Conservation (phyloP, 1,140 invertebrate genomes). For the Antheraea pernyi region DNA sequence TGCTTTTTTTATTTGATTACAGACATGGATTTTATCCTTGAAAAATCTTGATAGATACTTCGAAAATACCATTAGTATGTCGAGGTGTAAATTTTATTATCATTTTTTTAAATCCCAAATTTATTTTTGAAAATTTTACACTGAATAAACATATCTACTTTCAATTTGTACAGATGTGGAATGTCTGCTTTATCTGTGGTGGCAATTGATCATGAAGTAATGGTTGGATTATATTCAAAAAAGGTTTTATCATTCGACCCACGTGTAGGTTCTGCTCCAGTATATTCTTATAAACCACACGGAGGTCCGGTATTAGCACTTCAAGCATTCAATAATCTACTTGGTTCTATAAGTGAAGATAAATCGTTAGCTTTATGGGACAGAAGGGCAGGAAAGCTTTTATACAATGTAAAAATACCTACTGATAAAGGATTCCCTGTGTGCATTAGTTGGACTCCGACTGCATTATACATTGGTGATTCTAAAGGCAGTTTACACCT, state of each 20-base stretch:
- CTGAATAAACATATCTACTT: not conserved
- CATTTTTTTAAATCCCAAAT: no score
- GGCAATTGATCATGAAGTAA: constrained; percentile 50
- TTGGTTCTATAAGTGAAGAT: constrained; percentile 68
- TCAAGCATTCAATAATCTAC: constrained; percentile 47
- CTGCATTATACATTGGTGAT: constrained; percentile 64
- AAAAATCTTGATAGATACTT: no score
- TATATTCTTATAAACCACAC: constrained; percentile 56
- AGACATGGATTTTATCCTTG: no score
- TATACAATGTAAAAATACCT: constrained; percentile 60
- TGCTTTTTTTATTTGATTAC: not conserved
- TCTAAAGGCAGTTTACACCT: constrained; percentile 62
- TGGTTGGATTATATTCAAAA: constrained; percentile 66
- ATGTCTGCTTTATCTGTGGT: constrained; percentile 67
- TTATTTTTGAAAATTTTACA: not conserved
- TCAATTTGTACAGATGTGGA: constrained; percentile 51
- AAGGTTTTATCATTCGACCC: constrained; percentile 62
- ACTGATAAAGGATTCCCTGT: constrained; percentile 59
- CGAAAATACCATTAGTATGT: no score
- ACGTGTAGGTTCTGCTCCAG: constrained; percentile 42
- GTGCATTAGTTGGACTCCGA: constrained; percentile 58
- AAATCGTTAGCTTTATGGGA: constrained; percentile 68
- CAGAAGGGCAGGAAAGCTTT: constrained; percentile 55
- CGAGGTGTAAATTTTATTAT: no score
- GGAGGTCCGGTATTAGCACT: constrained; percentile 60